Percentiles rank a stretch among this genome's conserved stretches.
These are phyloP conservation scores for Alectoris magna DNA, from an alignment of 2,797 vertebrate genomes.

Conservation along the genomic window DNA sequence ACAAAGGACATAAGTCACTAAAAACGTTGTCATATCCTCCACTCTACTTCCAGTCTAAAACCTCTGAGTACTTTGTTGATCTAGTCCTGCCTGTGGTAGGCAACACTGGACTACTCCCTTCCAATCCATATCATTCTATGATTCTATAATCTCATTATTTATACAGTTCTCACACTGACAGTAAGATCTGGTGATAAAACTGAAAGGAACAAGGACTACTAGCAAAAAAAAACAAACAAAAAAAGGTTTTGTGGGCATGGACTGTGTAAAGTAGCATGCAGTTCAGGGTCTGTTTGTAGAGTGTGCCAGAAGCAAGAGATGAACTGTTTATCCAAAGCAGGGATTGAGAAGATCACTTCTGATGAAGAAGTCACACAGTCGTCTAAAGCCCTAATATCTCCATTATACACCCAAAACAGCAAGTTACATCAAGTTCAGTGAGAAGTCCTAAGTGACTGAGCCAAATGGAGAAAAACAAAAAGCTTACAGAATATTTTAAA, in stretches of 20 bases:
- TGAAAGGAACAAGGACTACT: not conserved
- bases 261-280: not conserved
- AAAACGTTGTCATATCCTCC: not conserved
- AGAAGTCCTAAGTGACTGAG: not conserved
- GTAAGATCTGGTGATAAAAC: not conserved
- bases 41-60: not conserved
- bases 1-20: not conserved
- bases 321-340: not conserved
- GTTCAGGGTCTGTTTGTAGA: not conserved
- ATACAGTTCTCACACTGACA: not conserved
- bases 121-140: not conserved
- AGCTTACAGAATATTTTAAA: not conserved
- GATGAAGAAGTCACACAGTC: not conserved
- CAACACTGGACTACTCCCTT: not conserved
- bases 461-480: not conserved
- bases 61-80: not conserved
- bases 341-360: not conserved
- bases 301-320: not conserved
- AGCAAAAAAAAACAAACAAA: not conserved
- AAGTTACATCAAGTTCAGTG: not conserved
- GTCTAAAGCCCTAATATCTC: not conserved
- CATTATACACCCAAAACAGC: not conserved
- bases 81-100: not conserved
- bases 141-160: not conserved
- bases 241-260: not conserved